Evolutionary conservation across 1,140 invertebrate genomes (phyloP), one percentile per base, ranked within the genome.

Genomic region (Drosophila jambulina): DNA sequence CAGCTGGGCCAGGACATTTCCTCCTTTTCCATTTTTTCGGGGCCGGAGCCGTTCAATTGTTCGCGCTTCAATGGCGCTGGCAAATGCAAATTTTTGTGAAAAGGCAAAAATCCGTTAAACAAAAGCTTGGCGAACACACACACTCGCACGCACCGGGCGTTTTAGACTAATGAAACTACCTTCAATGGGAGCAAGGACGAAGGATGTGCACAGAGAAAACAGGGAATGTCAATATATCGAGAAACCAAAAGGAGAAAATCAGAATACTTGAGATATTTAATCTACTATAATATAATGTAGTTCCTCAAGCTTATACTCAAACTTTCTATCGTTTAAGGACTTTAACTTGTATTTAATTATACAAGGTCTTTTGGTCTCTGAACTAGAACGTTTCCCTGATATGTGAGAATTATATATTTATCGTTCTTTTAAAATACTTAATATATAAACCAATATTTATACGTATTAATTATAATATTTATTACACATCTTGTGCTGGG

Each of bases 91-190:
- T 90, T 90, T 84, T 54, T 45, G 54, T 75, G 45, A 62, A 80
- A 61, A 78, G 54, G 69, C 42, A 49, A 76, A 45, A 80, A 65
- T 79, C 77, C 80, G 53, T 85, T 82, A 90, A 85, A 90, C 85
- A 90, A 90, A 79, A 75, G 76, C 58, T 62, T 43, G 19, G 43
- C 45, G 36, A 53, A 60, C 58, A 62, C 54, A 59, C 38, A 78
- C 65, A 58, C 43, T 49, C 40, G 65, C 61, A 83, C 75, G 74
- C 63, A 71, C 54, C 62, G 68, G 59, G 68, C 75, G 70, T 90
- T 90, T 90, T 90, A 90, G 85, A 76, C 78, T 85, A 90, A 90
- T 90, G 86, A 90, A 90, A 80, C 61, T 80, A 72, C 61, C 68
- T 74, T 49, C 60, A 59, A 64, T 34, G 63, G 48, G 36, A 56